Evolutionary conservation across 1,140 invertebrate genomes (phyloP).

Genomic region (Hormaphis cornu): DNA sequence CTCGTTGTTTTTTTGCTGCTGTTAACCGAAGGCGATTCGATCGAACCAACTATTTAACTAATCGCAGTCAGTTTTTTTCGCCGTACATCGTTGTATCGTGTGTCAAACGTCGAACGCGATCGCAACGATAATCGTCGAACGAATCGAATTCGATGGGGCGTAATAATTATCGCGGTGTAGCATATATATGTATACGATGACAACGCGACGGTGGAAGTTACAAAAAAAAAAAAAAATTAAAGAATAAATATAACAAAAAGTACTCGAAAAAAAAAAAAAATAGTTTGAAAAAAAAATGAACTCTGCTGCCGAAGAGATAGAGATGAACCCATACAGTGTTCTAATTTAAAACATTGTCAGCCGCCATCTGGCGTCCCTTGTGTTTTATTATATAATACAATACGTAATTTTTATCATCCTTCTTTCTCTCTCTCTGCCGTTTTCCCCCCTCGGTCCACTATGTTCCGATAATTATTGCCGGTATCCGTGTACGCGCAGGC

Average conservation of each 20-base stretch:
- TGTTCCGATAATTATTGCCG: constrained; percentile 20
- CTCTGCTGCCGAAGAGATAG: not conserved
- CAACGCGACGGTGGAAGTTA: not conserved
- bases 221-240: constrained; percentile 11
- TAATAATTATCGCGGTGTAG: constrained; percentile 2
- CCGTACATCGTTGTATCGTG: too few species aligned
- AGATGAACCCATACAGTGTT: constrained; percentile 6
- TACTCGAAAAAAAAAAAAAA: not conserved
- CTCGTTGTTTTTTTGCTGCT: too few species aligned
- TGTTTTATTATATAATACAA: constrained; percentile 32
- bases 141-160: constrained; percentile 5
- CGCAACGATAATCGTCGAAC: too few species aligned
- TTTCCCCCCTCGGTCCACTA: too few species aligned
- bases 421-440: not conserved
- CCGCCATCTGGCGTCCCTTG: constrained; percentile 30
- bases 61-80: too few species aligned
- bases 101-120: too few species aligned
- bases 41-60: too few species aligned
- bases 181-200: too few species aligned
- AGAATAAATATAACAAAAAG: too few species aligned
- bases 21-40: too few species aligned
- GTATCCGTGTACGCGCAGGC: constrained; percentile 9
- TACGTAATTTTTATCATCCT: constrained; percentile 28
- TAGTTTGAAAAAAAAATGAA: not conserved
- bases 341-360: constrained; percentile 32